Base-by-base conservation (phyloP, 2,888 invertebrate genomes). In the Abscondita cerata region DNA sequence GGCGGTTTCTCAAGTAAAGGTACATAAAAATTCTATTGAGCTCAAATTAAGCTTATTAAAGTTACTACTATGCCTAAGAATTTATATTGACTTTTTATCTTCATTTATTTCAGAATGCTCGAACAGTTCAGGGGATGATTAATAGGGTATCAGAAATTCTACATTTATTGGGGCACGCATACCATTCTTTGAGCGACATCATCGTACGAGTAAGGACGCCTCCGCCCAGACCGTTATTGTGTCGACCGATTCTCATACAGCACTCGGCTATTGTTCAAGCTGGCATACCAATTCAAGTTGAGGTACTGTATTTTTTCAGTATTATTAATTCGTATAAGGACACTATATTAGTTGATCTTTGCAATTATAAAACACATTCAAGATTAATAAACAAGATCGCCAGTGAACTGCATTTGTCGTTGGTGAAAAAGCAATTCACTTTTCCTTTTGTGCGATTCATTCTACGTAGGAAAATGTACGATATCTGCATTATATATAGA, bases 181-280 rank as follows among this genome's bases (percentile, higher is more conserved):
- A 92, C 79, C 97, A 97, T 76, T 89, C 92, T 0, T 83, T 95
- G 47, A 95, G 95, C 73, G 96, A 97, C 76, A 85, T 96, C 48
- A 89, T 89, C 78, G 84, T 92, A 47, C 87, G 92, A 73, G 85
- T 91, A 64, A 83, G 85, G 25, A 85, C 86, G 68, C 82, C 85
- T 3, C 86, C 90, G 3, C 92, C 92, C 0, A 83, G 93, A 60
- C 84, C 86, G 62, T 82, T 93, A 40, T 82, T 87, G 52, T 90
- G 90, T 71, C 84, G 89, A 34, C 89, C 90, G n/a, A 87, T 89
- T 65, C 79, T 90, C 31, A 86, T 91, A 31, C 90, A 89, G 71
- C 89, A 89, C 73, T 76, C 85, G 11, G 86, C 87, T 19, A 83
- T 88, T 57, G 80, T 89, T 12, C 87, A 88, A 72, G 85, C 88